Conservation (phyloP, 92 coral and sea anemone genomes). For the Umimayanthus kanabou region DNA sequence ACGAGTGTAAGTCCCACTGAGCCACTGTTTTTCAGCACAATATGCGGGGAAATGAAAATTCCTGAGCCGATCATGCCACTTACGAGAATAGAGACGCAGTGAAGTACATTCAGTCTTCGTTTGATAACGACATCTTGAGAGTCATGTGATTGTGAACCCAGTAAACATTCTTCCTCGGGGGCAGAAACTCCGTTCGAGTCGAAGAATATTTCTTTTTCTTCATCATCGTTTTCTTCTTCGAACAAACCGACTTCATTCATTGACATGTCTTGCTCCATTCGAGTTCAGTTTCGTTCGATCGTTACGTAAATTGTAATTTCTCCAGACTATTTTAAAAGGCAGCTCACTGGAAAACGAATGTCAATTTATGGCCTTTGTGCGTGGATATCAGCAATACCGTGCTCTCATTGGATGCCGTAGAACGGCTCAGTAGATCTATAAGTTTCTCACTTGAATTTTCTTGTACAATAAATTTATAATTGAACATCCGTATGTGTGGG, state of each 20-base stretch:
- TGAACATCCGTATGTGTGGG: too few species aligned
- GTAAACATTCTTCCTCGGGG: not conserved
- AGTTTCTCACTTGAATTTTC: too few species aligned
- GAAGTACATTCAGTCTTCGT: not conserved
- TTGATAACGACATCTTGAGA: not conserved
- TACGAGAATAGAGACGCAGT: constrained; percentile 11
- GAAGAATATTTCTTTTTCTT: not conserved
- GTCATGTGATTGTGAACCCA: not conserved
- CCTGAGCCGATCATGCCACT: constrained; percentile 13
- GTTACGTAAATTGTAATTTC: not conserved
- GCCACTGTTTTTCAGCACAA: constrained; percentile 7
- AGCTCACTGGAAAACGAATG: not conserved
- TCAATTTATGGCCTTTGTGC: too few species aligned
- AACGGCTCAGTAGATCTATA: too few species aligned
- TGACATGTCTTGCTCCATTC: not conserved
- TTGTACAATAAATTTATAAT: too few species aligned
- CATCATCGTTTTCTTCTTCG: not conserved
- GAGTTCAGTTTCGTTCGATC: not conserved
- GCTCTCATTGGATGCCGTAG: too few species aligned
- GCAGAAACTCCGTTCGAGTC: not conserved
- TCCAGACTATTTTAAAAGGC: not conserved
- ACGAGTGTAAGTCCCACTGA: constrained; percentile 3
- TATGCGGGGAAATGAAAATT: constrained; percentile 7
- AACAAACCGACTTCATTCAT: not conserved
- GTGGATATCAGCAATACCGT: too few species aligned